Percentiles rank a stretch among this genome's conserved stretches.
Conservation (phyloP, 2,113 vertebrate species). For the Phalacrocorax brasilianus region DNA sequence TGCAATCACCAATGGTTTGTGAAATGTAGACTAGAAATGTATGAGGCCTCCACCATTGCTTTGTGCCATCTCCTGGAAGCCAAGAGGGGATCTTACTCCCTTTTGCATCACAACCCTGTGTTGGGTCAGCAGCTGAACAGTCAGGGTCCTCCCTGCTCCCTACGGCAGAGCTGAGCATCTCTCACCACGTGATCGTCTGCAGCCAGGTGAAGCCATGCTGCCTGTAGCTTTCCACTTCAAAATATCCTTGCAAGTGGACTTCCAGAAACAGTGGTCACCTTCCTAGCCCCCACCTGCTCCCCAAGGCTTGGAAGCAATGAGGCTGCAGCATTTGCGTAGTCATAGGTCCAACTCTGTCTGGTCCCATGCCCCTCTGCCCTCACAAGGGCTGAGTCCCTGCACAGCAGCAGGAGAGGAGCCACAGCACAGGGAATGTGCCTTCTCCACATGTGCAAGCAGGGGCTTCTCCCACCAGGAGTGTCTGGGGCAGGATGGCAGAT, state of each 20-base stretch:
- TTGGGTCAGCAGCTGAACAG: neutral
- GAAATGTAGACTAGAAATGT: neutral
- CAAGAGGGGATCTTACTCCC: neutral
- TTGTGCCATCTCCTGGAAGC: neutral
- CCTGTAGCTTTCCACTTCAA: neutral
- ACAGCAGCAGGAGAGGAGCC: neutral
- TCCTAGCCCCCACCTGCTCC: neutral
- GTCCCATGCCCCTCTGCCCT: neutral
- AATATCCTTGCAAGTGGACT: neutral
- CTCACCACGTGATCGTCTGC: neutral
- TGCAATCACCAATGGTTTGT: neutral
- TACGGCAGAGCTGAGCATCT: neutral
- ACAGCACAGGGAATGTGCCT: neutral
- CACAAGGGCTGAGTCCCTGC: neutral
- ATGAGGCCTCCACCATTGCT: neutral
- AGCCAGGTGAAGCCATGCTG: rapidly evolving
- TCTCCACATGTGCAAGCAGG: rapidly evolving
- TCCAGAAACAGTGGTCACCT: rapidly evolving
- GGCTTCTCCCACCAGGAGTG: rapidly evolving
- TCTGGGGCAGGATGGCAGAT: rapidly evolving
- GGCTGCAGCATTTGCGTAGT: neutral
- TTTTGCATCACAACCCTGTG: neutral
- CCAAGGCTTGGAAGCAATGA: rapidly evolving
- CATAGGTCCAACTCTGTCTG: neutral
- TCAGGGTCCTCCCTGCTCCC: neutral